Base-by-base conservation (phyloP, 30 jellyfish, hydroid and myxozoan genomes). In the Cassiopea xamachana region DNA sequence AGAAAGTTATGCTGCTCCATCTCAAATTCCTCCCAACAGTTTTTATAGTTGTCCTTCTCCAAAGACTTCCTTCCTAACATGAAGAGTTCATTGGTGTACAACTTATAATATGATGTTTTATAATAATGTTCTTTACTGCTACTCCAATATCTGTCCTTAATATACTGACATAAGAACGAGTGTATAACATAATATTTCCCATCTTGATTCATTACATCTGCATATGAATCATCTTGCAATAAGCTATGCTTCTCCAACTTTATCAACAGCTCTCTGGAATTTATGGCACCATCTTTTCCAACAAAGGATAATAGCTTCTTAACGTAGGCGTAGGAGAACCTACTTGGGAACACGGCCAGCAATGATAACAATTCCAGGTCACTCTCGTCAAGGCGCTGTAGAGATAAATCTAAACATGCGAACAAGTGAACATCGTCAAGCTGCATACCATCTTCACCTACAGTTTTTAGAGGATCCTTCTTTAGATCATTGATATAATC, bases 311-410 rank as follows among this genome's bases (percentile, higher is more conserved):
- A 64, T 69, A 75, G 27, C 77, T 69, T 70, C 39, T 84, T 51
- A 8, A 72, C 86, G 60, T 49, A 70, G 0, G 61, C 46, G 76
- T 84, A 84, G 7, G 85, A 69, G 76, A 84, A 84, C 19, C 69
- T 17, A 74, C 85, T 48, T 5, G 92, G 92, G 72, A 84, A 84
- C 61, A 84, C 92, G 47, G 92, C 92, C 45, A 84, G 60, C 60
- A 70, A 2, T 72, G 60, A 18, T 27, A 84, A 7, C 61, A 84
- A 67, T 17, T 18, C 76, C 55, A 44, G 55, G 51, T 84, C 85
- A 3, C 46, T 74, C 17, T 10, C 75, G 6, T 16, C 59, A 17
- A 84, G 46, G 61, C 49, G 73, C 51, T 80, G 59, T 8, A 80
- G 46, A 2, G 89, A 80, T 60, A 47, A 15, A 16, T n/a, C 50